Evolutionary conservation across 2,888 invertebrate species (phyloP), one percentile per base, ranked within the genome.

Genomic region (Phymatocera aterrima): DNA sequence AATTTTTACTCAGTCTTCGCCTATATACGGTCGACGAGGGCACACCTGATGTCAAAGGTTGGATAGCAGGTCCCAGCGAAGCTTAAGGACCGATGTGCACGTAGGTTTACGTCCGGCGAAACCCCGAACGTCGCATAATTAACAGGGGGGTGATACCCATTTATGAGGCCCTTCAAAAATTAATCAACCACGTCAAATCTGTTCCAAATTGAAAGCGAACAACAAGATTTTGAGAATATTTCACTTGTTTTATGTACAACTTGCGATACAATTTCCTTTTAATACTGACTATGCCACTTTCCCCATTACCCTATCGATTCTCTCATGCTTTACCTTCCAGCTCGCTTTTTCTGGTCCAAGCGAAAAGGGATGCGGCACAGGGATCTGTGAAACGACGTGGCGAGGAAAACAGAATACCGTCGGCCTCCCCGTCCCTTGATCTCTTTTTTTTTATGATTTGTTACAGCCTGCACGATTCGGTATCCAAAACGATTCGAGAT

Each of bases 21-120:
- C 60, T 3, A 60, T 15, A 8, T 15, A 4, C n/a, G 51, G 37
- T 2, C 10, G 34, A 12, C 37, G 31, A 51, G 51, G 34, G 72
- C 46, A 21, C 34, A 37, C 24, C 15, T 46, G 48, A 51, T 34
- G 72, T 72, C 72, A 72, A 51, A 72, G 72, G 51, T 72, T 31
- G 72, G 15, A 18, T n/a, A 31, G 31, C 34, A 18, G 18, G 51
- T 72, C 72, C 72, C 72, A 31, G 51, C 43, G 72, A 72, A n/a
- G 72, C 51, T 72, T 72, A 34, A 72, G 34, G 48, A 12, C 51
- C 31, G 18, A 72, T 72, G 51, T 72, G 34, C 48, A 72, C 72
- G 72, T 34, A 51, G 10, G 34, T 72, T 51, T 72, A 48, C 51
- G 68, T 68, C 28, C 46, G 51, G 70, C 8, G 51, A 31, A 51